Evolutionary conservation across 2,888 invertebrate genomes (phyloP).

Genomic region (Carterocephalus palaemon): DNA sequence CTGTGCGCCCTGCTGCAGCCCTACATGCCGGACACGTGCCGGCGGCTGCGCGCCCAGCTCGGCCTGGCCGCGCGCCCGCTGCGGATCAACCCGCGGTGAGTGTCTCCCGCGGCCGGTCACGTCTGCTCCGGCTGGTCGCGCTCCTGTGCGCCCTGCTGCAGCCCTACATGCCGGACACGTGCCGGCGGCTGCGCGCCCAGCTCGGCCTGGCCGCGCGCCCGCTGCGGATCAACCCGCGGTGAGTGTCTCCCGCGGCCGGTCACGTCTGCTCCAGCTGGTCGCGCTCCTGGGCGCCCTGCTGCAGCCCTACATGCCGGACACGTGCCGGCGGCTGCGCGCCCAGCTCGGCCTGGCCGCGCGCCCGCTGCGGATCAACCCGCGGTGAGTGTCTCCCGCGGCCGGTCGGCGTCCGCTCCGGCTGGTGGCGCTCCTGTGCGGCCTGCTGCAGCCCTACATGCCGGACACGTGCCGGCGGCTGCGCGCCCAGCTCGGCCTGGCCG

Average conservation of each 20-base stretch:
- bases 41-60: conserved; percentile 85
- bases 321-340: too few relatives aligned
- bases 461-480: conserved; percentile 83
- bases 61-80: conserved; percentile 74
- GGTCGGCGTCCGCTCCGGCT: too few relatives aligned
- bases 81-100: conserved; percentile 78
- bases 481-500: conserved; percentile 83
- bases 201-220: too few relatives aligned
- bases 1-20: conserved; percentile 91
- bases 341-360: too few relatives aligned
- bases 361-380: too few relatives aligned
- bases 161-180: conserved; percentile 94
- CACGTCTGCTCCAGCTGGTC: too few relatives aligned
- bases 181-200: too few relatives aligned
- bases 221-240: too few relatives aligned
- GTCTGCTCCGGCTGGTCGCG: conserved; percentile 78
- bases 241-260: too few relatives aligned
- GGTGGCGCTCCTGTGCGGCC: conserved; percentile 83
- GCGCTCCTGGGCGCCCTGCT: too few relatives aligned
- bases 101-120: conserved; percentile 26
- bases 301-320: too few relatives aligned
- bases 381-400: too few relatives aligned
- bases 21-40: conserved; percentile 91
- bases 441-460: conserved; percentile 96
- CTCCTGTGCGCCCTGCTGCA: conserved; percentile 88